These are phyloP conservation scores for Parelbella ahira DNA, from an alignment of 2,888 invertebrate genomes.

Conservation along the genomic window DNA sequence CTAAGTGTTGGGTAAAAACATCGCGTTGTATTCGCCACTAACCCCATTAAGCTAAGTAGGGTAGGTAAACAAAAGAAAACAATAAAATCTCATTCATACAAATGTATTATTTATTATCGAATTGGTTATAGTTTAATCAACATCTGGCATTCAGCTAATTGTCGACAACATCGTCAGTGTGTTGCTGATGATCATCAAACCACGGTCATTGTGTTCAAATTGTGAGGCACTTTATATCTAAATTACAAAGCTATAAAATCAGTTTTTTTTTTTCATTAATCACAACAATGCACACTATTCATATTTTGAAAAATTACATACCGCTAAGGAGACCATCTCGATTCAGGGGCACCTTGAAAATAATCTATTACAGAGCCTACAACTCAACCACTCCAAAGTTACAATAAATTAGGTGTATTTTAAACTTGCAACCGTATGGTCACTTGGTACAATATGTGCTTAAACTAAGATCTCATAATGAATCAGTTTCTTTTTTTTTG, in stretches of 20 bases:
- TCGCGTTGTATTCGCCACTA: too few species aligned
- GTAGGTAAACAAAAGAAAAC: too few species aligned
- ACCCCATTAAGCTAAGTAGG: too few species aligned
- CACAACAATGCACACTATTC: slow-evolving; percentile 4
- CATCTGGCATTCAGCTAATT: slow-evolving; percentile 38
- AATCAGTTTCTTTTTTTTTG: slow-evolving; percentile 33
- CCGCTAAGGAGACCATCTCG: slow-evolving; percentile 7
- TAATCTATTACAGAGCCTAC: slow-evolving; percentile 9
- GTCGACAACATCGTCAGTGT: slow-evolving; percentile 18
- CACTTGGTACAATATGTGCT: slow-evolving; percentile 33
- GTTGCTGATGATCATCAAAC: slow-evolving; percentile 21
- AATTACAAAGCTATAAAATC: slow-evolving; percentile 12
- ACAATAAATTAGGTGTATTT: slow-evolving; percentile 20
- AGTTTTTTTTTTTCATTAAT: slow-evolving; percentile 4
- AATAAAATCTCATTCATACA: slow-evolving; percentile 49
- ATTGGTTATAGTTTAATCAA: slow-evolving; percentile 56
- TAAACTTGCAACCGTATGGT: slow-evolving; percentile 2
- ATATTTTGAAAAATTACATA: slow-evolving; percentile 5
- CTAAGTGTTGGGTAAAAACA: too few species aligned
- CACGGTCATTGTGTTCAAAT: slow-evolving; percentile 12
- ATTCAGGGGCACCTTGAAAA: slow-evolving; percentile 15
- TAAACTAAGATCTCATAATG: slow-evolving; percentile 36
- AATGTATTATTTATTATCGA: slow-evolving; percentile 58
- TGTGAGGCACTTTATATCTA: slow-evolving; percentile 10
- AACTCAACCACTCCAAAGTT: slow-evolving; percentile 14